Percentiles rank a stretch among this genome's conserved stretches.
Evolutionary conservation across 1,140 invertebrate species (phyloP).

Genomic region (Maniola jurtina): DNA sequence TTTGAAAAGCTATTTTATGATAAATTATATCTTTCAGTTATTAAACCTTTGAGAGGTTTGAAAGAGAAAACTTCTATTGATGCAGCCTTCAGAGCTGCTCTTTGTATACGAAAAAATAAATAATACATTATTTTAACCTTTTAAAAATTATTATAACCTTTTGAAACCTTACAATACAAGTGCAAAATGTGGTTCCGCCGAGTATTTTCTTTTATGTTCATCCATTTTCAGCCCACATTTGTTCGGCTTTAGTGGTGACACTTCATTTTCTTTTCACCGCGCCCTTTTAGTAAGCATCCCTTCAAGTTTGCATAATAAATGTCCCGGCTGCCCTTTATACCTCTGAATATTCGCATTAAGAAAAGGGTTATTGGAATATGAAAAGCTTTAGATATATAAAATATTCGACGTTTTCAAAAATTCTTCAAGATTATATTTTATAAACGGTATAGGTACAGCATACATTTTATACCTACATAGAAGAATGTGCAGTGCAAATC

Average conservation of each 20-base stretch:
- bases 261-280: constrained; percentile 52
- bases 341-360: constrained; percentile 33
- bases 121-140: constrained; percentile 1
- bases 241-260: constrained; percentile 45
- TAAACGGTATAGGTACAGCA: no score
- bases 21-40: no score
- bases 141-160: constrained; percentile 1
- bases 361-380: constrained; percentile 25
- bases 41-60: no score
- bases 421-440: no score
- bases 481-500: no score
- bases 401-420: constrained; percentile 19
- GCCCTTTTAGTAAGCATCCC: constrained; percentile 34
- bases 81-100: background rate
- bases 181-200: constrained; percentile 1
- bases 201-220: constrained; percentile 16
- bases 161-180: constrained; percentile 9
- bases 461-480: no score
- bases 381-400: constrained; percentile 19
- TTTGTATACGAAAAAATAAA: background rate
- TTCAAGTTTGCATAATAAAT: constrained; percentile 50
- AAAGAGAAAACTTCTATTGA: no score
- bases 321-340: constrained; percentile 25
- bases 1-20: no score
- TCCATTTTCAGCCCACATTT: constrained; percentile 40